Evolutionary conservation across 2,888 invertebrate species (phyloP), one percentile per base, ranked within the genome.

Genomic region (Leptinotarsa tumamoca): DNA sequence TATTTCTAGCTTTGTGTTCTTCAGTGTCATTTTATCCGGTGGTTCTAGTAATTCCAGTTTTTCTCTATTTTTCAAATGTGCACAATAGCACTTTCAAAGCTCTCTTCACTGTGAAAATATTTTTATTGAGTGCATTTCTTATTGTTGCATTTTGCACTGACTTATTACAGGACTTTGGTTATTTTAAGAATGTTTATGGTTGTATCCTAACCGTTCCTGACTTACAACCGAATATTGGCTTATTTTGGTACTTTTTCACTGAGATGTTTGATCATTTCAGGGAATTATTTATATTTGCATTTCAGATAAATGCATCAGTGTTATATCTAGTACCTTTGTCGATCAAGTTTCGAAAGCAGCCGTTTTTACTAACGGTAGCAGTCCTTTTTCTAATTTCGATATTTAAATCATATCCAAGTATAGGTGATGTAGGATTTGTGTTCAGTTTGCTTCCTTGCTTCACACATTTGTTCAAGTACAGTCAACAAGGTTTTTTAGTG

Each of bases 211-310:
- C 93, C 21, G 97, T 98, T 71, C 96, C 96, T 2, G 99, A 99
- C 88, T 90, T 99, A 80, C 95, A 96, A 83, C 99, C 99, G 33
- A 99, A 99, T 87, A 95, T 98, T 83, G 99, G 99, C 0, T 90
- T 99, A 2, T 99, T 98, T 89, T 99, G 99, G 99, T 99, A 99
- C 87, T 99, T 99, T 89, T 99, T 99, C 88, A 98, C 98, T 0
- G 99, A 99, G 91, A 98, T 99, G 97, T 99, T 99, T 91, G 98
- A 99, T 84, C 99, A 99, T 89, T 99, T 99, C 86, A 93, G 98
- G 69, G 91, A 95, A 78, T 92, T 99, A 84, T 99, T 99, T 89
- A 93, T 98, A 33, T 97, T 95, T 86, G 96, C 98, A 80, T 99
- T 99, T 88, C 99, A 99, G 91, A 94, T 99, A 82, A 98, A 99